Conservation (phyloP, 2,888 invertebrate species). For the Epinotia bilunana region DNA sequence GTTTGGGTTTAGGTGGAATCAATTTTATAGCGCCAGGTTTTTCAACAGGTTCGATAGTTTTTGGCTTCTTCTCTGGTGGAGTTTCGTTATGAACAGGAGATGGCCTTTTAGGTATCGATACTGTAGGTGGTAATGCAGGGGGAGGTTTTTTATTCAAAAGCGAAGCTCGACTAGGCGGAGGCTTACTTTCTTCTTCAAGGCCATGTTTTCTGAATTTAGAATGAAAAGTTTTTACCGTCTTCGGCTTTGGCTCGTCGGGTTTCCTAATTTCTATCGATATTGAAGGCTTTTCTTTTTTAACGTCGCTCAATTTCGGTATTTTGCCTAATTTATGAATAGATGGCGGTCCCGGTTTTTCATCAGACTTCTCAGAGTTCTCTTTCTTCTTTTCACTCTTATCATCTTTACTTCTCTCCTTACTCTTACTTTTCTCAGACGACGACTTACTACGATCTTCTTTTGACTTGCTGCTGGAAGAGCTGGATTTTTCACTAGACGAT, state of each 20-base stretch:
- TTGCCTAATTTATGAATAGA: constrained; percentile 90
- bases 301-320: constrained; percentile 89
- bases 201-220: constrained; percentile 97
- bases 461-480: constrained; percentile 66
- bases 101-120: constrained; percentile 77
- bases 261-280: constrained; percentile 93
- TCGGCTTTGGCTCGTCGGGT: constrained; percentile 89
- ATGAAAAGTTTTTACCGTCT: constrained; percentile 96
- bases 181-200: constrained; percentile 93
- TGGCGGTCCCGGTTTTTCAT: constrained; percentile 87
- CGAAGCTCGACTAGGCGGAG: constrained; percentile 90
- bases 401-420: constrained; percentile 48
- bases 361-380: constrained; percentile 83
- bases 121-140: constrained; percentile 74
- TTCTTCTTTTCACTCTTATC: constrained; percentile 54
- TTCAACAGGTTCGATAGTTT: constrained; percentile 86
- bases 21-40: constrained; percentile 93
- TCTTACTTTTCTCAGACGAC: constrained; percentile 65
- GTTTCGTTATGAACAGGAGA: constrained; percentile 79
- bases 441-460: constrained; percentile 67
- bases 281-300: constrained; percentile 88
- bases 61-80: constrained; percentile 91
- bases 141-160: constrained; percentile 85
- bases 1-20: constrained; percentile 94
- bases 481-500: constrained; percentile 64